Evolutionary conservation across 1,140 invertebrate species (phyloP).

Genomic region (Papilio glaucus): DNA sequence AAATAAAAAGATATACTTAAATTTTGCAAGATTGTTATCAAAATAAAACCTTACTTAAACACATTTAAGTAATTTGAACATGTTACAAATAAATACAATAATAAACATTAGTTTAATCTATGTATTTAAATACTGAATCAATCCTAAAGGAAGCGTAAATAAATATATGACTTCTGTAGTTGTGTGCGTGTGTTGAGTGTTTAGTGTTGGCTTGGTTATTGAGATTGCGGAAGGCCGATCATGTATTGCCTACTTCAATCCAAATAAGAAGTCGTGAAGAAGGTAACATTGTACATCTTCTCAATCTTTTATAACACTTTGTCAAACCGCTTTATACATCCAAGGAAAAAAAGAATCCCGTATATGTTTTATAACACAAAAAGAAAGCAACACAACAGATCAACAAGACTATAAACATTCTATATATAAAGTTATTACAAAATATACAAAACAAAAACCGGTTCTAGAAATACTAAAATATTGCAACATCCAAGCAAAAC

Average conservation of each 20-base stretch:
- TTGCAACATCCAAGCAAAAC: slow-evolving; percentile 25
- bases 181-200: no score
- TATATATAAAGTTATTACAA: background rate
- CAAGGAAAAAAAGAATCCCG: background rate
- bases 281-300: no score
- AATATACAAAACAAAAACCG: slow-evolving; percentile 4
- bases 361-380: background rate
- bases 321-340: background rate
- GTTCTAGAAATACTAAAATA: slow-evolving; percentile 23
- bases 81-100: background rate
- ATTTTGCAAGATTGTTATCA: background rate
- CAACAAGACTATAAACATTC: background rate
- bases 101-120: background rate
- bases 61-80: background rate
- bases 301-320: no score
- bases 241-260: no score
- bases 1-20: slow-evolving; percentile 18
- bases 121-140: no score
- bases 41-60: background rate
- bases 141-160: no score
- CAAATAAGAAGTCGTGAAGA: no score
- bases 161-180: no score
- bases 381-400: background rate
- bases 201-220: no score
- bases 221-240: no score